These are phyloP conservation scores for Pherbina coryleti DNA, from an alignment of 2,888 invertebrate genomes.

Conservation along the genomic window DNA sequence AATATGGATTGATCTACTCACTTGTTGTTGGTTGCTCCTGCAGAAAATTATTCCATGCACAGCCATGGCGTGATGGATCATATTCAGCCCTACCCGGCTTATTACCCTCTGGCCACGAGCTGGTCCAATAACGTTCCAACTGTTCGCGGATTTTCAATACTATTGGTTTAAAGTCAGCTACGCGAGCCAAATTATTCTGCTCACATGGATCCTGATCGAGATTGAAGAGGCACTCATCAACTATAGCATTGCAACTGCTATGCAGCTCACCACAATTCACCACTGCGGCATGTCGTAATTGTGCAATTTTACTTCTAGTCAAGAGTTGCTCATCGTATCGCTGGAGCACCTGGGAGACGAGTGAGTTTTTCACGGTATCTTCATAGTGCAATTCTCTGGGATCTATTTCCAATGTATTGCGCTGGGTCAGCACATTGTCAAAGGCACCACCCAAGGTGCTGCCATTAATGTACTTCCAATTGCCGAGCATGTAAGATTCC, in stretches of 20 bases:
- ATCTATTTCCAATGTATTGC: slow-evolving; percentile 56
- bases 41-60: slow-evolving; percentile 72
- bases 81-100: slow-evolving; percentile 70
- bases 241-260: slow-evolving; percentile 57
- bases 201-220: slow-evolving; percentile 72
- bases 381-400: slow-evolving; percentile 56
- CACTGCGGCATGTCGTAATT: slow-evolving; percentile 46
- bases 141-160: slow-evolving; percentile 67
- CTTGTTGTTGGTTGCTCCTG: slow-evolving; percentile 41
- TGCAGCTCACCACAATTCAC: slow-evolving; percentile 51
- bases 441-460: slow-evolving; percentile 56
- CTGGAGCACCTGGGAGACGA: slow-evolving; percentile 50
- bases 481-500: slow-evolving; percentile 54
- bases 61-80: slow-evolving; percentile 72
- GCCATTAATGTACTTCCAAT: slow-evolving; percentile 65
- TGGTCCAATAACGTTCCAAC: slow-evolving; percentile 67
- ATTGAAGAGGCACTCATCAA: slow-evolving; percentile 71
- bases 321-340: slow-evolving; percentile 50
- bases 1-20: slow-evolving; percentile 16
- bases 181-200: slow-evolving; percentile 58
- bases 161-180: slow-evolving; percentile 36
- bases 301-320: slow-evolving; percentile 46
- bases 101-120: slow-evolving; percentile 66
- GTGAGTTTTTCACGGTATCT: slow-evolving; percentile 54
- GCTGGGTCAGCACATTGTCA: slow-evolving; percentile 56